A percentile compares a stretch with the other conserved stretches of the same genome.
Evolutionary conservation across 2,113 vertebrate genomes (phyloP).

Genomic region (Melanotaenia duboulayi): DNA sequence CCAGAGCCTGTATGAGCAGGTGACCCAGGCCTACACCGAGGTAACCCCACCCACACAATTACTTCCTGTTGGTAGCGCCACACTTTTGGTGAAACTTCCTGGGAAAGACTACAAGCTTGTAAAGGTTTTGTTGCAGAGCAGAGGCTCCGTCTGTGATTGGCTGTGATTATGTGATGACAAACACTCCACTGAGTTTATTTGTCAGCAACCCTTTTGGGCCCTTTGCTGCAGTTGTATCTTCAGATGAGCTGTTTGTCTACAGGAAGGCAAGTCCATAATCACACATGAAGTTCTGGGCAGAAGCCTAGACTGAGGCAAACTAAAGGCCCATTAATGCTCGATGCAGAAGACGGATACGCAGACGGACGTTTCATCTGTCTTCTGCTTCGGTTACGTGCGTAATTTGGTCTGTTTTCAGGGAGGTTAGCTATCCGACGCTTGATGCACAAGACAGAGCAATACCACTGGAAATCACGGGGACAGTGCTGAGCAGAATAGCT

Average conservation of each 20-base stretch:
- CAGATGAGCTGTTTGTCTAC: slow-evolving; percentile 35
- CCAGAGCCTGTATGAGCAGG: slow-evolving; percentile 96
- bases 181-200: slow-evolving; percentile 14
- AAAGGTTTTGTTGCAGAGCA: not conserved
- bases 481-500: too few relatives aligned
- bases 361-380: too few relatives aligned
- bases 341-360: too few relatives aligned
- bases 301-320: not conserved
- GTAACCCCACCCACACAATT: slow-evolving; percentile 71
- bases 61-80: not conserved
- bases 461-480: too few relatives aligned
- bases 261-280: slow-evolving; percentile 17
- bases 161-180: slow-evolving; percentile 22
- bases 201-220: not conserved
- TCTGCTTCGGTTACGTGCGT: too few relatives aligned
- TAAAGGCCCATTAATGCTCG: too few relatives aligned
- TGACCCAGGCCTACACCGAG: slow-evolving; percentile 98
- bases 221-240: slow-evolving; percentile 29
- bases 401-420: too few relatives aligned
- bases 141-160: slow-evolving; percentile 9
- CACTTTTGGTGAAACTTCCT: too few relatives aligned
- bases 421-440: too few relatives aligned
- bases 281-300: slow-evolving; percentile 10
- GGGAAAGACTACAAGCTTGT: not conserved
- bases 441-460: too few relatives aligned